Conservation (phyloP, 2,888 invertebrate genomes). For the Lepidocyrtoides sp. region DNA sequence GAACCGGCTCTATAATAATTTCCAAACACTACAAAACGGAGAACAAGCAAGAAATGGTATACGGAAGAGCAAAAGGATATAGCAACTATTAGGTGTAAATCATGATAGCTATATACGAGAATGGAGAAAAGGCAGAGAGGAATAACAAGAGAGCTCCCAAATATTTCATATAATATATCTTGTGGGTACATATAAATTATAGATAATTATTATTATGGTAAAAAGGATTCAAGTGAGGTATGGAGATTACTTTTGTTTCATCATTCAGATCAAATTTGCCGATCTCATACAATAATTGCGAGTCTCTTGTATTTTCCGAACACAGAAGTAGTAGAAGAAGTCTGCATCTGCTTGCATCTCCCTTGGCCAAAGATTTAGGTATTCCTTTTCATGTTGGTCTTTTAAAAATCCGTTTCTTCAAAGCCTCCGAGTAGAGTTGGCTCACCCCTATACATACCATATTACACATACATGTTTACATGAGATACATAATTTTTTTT, state of each 20-base stretch:
- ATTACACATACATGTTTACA: slow-evolving; percentile 47
- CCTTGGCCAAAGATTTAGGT: slow-evolving; percentile 77
- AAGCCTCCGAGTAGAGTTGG: slow-evolving; percentile 86
- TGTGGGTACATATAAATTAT: too few species aligned
- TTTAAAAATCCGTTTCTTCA: slow-evolving; percentile 86
- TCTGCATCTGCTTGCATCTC: slow-evolving; percentile 43
- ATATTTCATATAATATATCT: not conserved
- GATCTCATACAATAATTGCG: slow-evolving; percentile 47
- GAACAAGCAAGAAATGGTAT: not conserved
- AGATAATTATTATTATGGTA: not conserved
- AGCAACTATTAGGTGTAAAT: not conserved
- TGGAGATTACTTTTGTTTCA: slow-evolving; percentile 58
- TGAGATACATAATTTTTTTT: not conserved
- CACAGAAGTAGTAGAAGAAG: slow-evolving; percentile 1
- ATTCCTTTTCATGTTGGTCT: slow-evolving; percentile 79
- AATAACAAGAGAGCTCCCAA: slow-evolving; percentile 62
- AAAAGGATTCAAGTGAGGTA: not conserved
- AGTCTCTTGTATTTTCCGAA: slow-evolving; percentile 70
- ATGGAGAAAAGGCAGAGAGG: slow-evolving; percentile 22
- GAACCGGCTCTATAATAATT: not conserved
- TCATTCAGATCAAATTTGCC: slow-evolving; percentile 31
- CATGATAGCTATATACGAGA: not conserved
- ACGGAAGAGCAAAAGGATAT: not conserved
- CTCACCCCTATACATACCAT: slow-evolving; percentile 85
- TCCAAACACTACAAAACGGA: not conserved